These are phyloP conservation scores for Fistularia tabacaria DNA, from an alignment of 2,797 vertebrate species.

Conservation along the genomic window DNA sequence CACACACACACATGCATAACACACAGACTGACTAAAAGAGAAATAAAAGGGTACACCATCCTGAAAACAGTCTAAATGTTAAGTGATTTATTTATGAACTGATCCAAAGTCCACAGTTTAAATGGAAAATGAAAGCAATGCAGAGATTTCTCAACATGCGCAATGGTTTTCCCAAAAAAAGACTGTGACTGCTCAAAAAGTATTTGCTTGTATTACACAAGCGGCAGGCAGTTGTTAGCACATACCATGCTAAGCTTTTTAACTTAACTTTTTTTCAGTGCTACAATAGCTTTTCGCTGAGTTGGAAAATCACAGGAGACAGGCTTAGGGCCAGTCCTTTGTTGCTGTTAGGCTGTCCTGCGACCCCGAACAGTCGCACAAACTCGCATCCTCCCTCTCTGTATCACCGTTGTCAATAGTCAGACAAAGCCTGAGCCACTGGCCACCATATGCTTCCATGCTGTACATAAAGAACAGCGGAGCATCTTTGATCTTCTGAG, in stretches of 20 bases:
- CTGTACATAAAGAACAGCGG: slow-evolving; percentile 56
- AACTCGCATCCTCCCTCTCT: slow-evolving; percentile 66
- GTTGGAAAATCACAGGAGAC: slow-evolving; percentile 90
- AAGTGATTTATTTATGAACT: neutral
- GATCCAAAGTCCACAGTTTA: neutral
- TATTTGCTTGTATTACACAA: slow-evolving; percentile 80
- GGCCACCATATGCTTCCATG: slow-evolving; percentile 66
- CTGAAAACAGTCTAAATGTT: no score
- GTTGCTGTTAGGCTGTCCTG: slow-evolving; percentile 75
- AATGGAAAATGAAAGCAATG: no score
- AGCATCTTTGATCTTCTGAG: slow-evolving; percentile 58
- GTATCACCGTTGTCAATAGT: slow-evolving; percentile 71
- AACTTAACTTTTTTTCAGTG: slow-evolving; percentile 83
- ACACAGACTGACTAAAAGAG: no score
- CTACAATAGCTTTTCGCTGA: slow-evolving; percentile 88
- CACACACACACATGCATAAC: neutral
- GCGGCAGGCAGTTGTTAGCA: slow-evolving; percentile 84
- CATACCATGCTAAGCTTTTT: slow-evolving; percentile 87
- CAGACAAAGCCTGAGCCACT: slow-evolving; percentile 69
- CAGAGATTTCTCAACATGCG: slow-evolving; percentile 18
- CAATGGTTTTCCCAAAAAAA: slow-evolving; percentile 37
- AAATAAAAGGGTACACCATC: no score
- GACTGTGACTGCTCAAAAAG: slow-evolving; percentile 75
- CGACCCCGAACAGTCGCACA: slow-evolving; percentile 59
- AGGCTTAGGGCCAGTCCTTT: slow-evolving; percentile 85